Evolutionary conservation across 2,797 vertebrate species (phyloP).

Genomic region (Dipus sagitta): DNA sequence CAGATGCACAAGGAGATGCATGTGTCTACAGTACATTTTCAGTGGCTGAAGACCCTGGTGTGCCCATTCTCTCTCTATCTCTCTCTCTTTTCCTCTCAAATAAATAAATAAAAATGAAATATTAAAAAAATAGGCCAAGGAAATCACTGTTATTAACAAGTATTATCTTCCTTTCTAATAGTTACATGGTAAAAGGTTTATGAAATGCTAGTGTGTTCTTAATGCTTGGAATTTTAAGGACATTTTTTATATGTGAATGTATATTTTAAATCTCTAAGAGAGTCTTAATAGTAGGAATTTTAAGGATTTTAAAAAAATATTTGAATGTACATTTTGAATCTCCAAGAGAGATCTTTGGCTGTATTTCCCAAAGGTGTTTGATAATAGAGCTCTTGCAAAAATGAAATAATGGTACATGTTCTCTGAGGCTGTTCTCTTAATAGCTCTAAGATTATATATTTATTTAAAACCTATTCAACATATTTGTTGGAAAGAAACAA

Average conservation of each 20-base stretch:
- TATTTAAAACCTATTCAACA: not conserved
- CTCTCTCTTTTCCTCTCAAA: too few species aligned
- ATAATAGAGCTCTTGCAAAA: not conserved
- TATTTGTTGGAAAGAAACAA: not conserved
- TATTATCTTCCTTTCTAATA: not conserved
- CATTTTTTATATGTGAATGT: not conserved
- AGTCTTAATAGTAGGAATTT: not conserved
- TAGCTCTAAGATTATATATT: not conserved
- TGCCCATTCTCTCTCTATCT: too few species aligned
- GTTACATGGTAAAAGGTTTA: not conserved
- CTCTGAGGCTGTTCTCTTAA: not conserved
- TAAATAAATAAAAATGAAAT: too few species aligned
- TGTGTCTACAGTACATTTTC: too few species aligned
- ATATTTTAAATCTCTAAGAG: not conserved
- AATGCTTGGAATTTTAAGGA: not conserved
- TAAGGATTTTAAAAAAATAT: not conserved
- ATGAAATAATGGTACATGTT: not conserved
- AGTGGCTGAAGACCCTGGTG: too few species aligned
- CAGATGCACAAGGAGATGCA: too few species aligned
- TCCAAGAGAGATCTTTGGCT: not conserved
- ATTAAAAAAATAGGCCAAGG: not conserved
- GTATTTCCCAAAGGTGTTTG: not conserved
- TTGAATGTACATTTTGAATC: not conserved
- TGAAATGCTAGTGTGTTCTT: not conserved
- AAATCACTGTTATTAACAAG: conserved; percentile 6